Percentiles rank a stretch among this genome's conserved stretches.
Evolutionary conservation across 2,888 invertebrate genomes (phyloP).

Genomic region (Nephrotoma appendiculata): DNA sequence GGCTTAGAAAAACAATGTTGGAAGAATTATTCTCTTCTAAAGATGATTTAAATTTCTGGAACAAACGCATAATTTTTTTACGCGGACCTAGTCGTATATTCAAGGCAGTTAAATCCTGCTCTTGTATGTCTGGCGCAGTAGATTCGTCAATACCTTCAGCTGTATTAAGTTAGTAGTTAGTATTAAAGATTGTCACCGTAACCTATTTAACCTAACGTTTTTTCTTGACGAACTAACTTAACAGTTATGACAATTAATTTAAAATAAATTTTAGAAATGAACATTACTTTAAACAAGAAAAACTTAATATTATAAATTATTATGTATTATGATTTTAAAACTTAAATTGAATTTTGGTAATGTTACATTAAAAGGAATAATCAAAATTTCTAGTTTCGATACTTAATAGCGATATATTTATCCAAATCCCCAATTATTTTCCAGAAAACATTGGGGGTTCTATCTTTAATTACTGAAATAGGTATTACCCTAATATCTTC

Average conservation of each 20-base stretch:
- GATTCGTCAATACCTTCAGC: constrained; percentile 4
- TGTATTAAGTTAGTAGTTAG: too few relatives aligned
- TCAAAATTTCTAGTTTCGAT: background rate
- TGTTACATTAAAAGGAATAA: background rate
- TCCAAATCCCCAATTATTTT: background rate
- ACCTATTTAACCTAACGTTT: constrained; percentile 13
- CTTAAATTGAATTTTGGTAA: too few relatives aligned
- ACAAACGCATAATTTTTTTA: background rate
- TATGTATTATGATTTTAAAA: too few relatives aligned
- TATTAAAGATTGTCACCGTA: background rate
- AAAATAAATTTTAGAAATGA: too few relatives aligned
- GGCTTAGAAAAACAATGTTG: too few relatives aligned
- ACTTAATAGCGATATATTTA: constrained; percentile 5
- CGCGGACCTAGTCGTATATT: constrained; percentile 3
- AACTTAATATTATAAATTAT: too few relatives aligned
- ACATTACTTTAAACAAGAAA: too few relatives aligned
- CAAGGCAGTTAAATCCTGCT: constrained; percentile 1
- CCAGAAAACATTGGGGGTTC: constrained; percentile 1
- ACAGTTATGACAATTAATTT: background rate
- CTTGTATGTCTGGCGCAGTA: constrained; percentile 1
- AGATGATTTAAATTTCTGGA: background rate
- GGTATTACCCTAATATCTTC: too few relatives aligned
- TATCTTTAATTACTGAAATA: too few relatives aligned
- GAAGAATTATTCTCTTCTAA: too few relatives aligned
- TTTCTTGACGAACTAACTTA: background rate